These are phyloP conservation scores for Gadus macrocephalus DNA, from an alignment of 2,113 vertebrate genomes.

Conservation along the genomic window DNA sequence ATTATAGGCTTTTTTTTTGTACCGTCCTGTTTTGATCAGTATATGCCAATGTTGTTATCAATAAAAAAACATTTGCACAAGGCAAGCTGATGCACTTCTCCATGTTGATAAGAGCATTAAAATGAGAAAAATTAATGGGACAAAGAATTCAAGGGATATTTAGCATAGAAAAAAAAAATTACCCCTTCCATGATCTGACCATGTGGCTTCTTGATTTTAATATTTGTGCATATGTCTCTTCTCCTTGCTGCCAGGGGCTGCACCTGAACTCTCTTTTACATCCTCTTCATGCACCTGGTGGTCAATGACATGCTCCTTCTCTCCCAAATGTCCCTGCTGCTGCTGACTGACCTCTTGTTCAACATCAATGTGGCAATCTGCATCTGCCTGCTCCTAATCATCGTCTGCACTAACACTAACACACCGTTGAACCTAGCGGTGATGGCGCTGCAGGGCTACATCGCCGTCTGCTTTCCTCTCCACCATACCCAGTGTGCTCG, in stretches of 20 bases:
- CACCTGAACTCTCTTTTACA: neutral
- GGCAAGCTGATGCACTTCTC: no score
- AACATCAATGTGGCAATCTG: conserved; percentile 53
- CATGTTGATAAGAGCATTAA: no score
- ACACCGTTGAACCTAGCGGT: conserved; percentile 33
- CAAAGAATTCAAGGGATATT: no score
- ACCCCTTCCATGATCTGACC: no score
- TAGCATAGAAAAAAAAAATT: no score
- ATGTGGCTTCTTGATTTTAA: no score
- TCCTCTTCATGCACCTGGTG: neutral
- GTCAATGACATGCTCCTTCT: neutral
- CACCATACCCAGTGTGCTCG: conserved; percentile 51
- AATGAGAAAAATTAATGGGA: no score
- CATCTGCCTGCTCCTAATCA: conserved; percentile 31
- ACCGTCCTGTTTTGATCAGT: no score
- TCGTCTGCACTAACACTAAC: conserved; percentile 39
- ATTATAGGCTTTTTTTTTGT: no score
- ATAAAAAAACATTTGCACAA: no score
- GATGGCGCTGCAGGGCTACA: conserved; percentile 62
- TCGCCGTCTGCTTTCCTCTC: conserved; percentile 58
- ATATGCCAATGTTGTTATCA: no score
- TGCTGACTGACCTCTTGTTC: neutral
- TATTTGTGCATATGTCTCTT: neutral
- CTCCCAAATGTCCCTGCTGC: neutral
- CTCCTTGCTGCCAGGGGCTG: neutral